Evolutionary conservation across 92 coral and sea anemone species (phyloP).

Genomic region (Phenganax marumi): DNA sequence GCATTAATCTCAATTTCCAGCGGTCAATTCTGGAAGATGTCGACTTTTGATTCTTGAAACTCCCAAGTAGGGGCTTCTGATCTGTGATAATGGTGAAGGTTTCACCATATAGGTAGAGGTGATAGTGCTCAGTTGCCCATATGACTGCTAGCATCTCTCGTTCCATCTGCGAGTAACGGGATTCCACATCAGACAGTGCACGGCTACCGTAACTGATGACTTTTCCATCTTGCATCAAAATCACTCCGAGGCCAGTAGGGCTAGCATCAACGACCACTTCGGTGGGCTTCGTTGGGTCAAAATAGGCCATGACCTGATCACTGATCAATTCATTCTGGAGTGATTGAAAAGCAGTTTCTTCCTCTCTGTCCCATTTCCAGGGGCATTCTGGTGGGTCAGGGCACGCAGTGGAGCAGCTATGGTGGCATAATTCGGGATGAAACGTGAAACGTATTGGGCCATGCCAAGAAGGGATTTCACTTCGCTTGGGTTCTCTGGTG

Average conservation of each 20-base stretch:
- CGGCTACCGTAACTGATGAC: constrained; percentile 55
- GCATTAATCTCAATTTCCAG: too few species aligned
- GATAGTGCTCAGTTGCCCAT: constrained; percentile 51
- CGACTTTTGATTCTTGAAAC: too few species aligned
- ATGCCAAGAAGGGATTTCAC: constrained; percentile 51
- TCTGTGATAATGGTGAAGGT: too few species aligned
- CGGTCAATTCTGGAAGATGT: too few species aligned
- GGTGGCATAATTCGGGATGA: constrained; percentile 42
- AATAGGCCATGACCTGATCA: constrained; percentile 44
- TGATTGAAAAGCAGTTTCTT: constrained; percentile 22
- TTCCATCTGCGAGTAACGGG: constrained; percentile 50
- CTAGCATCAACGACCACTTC: constrained; percentile 51
- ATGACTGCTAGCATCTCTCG: constrained; percentile 52
- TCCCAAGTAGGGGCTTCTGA: too few species aligned
- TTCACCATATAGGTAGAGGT: constrained; percentile 50
- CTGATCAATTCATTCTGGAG: constrained; percentile 18
- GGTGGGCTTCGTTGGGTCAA: constrained; percentile 6
- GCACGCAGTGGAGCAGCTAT: constrained; percentile 53
- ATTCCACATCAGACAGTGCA: constrained; percentile 37
- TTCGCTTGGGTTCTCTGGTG: constrained; percentile 41
- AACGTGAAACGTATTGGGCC: constrained; percentile 42
- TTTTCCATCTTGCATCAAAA: constrained; percentile 48
- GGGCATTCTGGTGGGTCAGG: constrained; percentile 40
- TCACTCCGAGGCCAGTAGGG: constrained; percentile 47
- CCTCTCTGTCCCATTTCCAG: constrained; percentile 44